Conservation (phyloP, 2,113 vertebrate genomes). For the Coptodon rendalli region DNA sequence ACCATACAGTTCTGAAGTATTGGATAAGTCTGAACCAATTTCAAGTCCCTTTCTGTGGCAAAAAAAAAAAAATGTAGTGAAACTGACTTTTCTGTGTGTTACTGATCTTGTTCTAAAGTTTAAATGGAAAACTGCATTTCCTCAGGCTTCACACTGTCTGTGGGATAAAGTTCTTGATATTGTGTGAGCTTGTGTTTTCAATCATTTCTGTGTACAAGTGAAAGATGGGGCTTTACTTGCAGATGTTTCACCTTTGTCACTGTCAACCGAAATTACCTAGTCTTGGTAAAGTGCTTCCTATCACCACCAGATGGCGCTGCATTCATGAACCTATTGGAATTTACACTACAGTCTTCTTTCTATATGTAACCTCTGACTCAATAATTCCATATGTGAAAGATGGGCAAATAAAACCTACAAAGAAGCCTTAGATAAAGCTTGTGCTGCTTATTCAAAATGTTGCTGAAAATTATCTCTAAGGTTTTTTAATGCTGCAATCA, state of each 20-base stretch:
- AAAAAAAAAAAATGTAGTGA: neutral
- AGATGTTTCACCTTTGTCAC: neutral
- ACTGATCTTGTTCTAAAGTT: neutral
- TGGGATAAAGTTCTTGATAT: neutral
- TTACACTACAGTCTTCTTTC: neutral
- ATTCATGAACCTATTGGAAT: neutral
- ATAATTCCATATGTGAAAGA: neutral
- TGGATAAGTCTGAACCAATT: neutral
- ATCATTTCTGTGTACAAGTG: neutral
- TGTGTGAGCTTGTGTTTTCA: neutral
- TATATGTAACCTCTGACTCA: neutral
- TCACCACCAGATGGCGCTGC: conserved; percentile 9
- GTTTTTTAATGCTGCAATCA: neutral
- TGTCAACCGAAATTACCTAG: neutral
- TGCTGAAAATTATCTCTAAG: neutral
- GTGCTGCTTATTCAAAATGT: neutral
- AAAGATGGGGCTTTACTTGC: neutral
- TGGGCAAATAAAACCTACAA: rapidly evolving
- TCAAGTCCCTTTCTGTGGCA: neutral
- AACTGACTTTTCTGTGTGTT: neutral
- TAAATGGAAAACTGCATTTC: neutral
- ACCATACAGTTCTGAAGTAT: neutral
- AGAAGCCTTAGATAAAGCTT: neutral
- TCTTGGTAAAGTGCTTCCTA: neutral
- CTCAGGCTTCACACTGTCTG: neutral